phyloP scores from a whole-genome alignment of 1,140 invertebrate genomes.

The Parapsyche elsis region DNA sequence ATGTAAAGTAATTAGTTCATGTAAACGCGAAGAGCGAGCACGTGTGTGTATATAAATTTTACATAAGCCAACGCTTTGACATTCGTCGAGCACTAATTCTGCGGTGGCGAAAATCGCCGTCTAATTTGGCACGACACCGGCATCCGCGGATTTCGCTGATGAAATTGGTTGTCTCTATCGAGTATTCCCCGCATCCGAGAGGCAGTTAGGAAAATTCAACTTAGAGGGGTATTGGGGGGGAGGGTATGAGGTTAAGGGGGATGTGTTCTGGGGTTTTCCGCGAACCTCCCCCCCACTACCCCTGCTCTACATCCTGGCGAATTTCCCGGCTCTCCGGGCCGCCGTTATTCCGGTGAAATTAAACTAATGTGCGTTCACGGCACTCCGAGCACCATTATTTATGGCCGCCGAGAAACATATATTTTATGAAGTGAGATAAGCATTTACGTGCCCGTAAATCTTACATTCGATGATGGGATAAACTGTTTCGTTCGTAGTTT shows the following conservation, averaged over 20 bases:
- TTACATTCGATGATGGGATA: not conserved
- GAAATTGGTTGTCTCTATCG: too few species aligned
- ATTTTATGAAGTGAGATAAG: not conserved
- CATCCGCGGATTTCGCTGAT: too few species aligned
- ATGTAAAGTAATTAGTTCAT: too few species aligned
- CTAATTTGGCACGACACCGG: too few species aligned
- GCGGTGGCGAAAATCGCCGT: conserved; percentile 12
- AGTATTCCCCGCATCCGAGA: too few species aligned
- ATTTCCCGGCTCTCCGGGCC: conserved; percentile 1
- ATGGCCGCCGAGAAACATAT: not conserved
- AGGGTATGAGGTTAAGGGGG: too few species aligned
- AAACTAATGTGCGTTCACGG: conserved; percentile 12
- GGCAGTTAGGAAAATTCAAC: too few species aligned
- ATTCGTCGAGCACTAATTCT: conserved; percentile 9
- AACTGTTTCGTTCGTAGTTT: not conserved
- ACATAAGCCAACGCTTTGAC: not conserved
- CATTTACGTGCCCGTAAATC: not conserved
- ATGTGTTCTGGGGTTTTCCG: too few species aligned
- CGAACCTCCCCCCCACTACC: too few species aligned
- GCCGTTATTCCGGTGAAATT: conserved; percentile 6
- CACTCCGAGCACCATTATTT: conserved; percentile 1
- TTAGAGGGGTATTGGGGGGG: too few species aligned
- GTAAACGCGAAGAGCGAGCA: too few species aligned
- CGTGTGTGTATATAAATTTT: too few species aligned
- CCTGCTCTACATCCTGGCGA: not conserved